phyloP scores from a whole-genome alignment of 2,113 vertebrate genomes.

The Danio rerio region DNA sequence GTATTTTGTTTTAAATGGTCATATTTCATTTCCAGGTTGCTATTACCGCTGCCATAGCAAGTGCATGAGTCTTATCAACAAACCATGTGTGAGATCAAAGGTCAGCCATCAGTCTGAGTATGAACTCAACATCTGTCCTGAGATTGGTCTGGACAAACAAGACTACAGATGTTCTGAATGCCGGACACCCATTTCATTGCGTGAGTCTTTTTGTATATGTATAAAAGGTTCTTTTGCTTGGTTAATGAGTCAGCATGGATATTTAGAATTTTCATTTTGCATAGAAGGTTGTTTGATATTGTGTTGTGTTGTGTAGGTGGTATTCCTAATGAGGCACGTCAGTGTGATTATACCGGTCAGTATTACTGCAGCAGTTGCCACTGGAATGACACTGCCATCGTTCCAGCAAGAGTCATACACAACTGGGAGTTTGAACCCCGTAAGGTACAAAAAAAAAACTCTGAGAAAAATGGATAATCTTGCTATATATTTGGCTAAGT shows the following conservation, averaged over 20 bases:
- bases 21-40: constrained; percentile 79
- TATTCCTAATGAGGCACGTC: constrained; percentile 89
- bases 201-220: constrained; percentile 76
- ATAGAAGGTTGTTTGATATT: constrained; percentile 4
- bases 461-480: too few relatives aligned
- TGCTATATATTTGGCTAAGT: too few relatives aligned
- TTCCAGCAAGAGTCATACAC: constrained; percentile 93
- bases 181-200: constrained; percentile 87
- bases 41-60: constrained; percentile 97
- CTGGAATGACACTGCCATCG: constrained; percentile 92
- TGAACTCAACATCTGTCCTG: constrained; percentile 94
- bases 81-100: constrained; percentile 91
- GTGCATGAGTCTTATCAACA: constrained; percentile 92
- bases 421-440: constrained; percentile 97
- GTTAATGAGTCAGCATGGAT: background rate
- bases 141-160: constrained; percentile 91
- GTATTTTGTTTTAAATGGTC: too few relatives aligned
- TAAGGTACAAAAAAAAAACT: constrained; percentile 77
- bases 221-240: background rate
- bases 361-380: constrained; percentile 98
- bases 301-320: constrained; percentile 76
- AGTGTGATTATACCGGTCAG: constrained; percentile 96
- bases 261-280: background rate
- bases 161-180: constrained; percentile 96
- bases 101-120: constrained; percentile 97